A percentile compares a stretch with the other conserved stretches of the same genome.
Conservation (phyloP, 2,797 vertebrate species). For the Parauchenoglanis ngamensis region DNA sequence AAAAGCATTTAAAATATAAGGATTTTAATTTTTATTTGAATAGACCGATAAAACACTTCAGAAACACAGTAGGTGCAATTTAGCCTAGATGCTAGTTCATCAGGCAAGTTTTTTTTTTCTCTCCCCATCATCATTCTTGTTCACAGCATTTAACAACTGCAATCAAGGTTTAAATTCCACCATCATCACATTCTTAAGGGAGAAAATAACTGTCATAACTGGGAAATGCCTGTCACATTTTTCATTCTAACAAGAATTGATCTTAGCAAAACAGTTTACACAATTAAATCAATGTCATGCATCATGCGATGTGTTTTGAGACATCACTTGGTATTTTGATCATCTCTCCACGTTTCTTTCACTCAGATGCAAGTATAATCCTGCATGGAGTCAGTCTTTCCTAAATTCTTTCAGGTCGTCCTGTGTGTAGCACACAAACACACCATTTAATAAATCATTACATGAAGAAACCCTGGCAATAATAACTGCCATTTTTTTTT, state of each 20-base stretch:
- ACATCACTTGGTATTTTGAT: neutral
- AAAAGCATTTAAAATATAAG: neutral
- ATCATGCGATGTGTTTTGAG: neutral
- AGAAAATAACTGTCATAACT: neutral
- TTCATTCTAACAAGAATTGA: neutral
- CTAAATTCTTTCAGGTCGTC: neutral
- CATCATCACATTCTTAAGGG: neutral
- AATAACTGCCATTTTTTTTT: neutral
- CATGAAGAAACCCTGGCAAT: neutral
- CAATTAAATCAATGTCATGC: neutral
- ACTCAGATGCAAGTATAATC: neutral
- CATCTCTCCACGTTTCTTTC: neutral
- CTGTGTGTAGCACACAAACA: neutral
- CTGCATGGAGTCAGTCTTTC: neutral
- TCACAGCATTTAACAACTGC: neutral
- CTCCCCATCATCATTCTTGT: neutral
- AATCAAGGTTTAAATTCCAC: neutral
- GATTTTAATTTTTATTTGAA: neutral
- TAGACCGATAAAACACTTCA: neutral
- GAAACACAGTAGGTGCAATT: neutral
- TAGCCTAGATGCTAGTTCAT: neutral
- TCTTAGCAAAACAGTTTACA: neutral
- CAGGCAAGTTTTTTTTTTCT: neutral
- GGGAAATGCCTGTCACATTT: neutral
- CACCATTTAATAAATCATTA: conserved; percentile 11